Evolutionary conservation across 1,140 invertebrate species (phyloP).

Genomic region (Sitophilus oryzae): DNA sequence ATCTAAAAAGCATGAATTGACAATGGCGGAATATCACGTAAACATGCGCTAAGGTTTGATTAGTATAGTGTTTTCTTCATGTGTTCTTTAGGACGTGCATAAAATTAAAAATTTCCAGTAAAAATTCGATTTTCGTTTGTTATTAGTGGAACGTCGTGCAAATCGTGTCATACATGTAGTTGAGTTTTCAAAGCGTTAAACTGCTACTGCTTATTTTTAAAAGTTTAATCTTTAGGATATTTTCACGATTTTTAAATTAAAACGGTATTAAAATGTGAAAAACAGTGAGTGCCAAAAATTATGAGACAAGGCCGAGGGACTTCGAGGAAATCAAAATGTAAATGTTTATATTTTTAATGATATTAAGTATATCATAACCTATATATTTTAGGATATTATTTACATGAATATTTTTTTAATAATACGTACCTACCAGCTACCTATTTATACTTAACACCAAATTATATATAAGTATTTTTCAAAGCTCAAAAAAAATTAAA

Average conservation of each 20-base stretch:
- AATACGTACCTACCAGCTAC: no score
- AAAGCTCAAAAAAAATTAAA: no score
- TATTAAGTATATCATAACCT: not conserved
- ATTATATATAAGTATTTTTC: not conserved
- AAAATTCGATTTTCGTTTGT: not conserved
- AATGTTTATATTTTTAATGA: constrained; percentile 20
- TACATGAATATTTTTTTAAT: constrained; percentile 10
- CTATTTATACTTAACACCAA: no score
- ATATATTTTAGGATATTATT: constrained; percentile 1
- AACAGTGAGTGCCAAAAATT: constrained; percentile 16
- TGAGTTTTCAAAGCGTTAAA: no score
- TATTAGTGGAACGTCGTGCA: constrained; percentile 4
- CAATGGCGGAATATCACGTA: constrained; percentile 38
- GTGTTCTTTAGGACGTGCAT: constrained; percentile 44
- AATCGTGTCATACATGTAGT: no score
- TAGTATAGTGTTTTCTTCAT: constrained; percentile 48
- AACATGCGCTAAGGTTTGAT: constrained; percentile 37
- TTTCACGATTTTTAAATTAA: not conserved
- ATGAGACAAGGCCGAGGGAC: constrained; percentile 51
- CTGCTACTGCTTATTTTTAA: no score
- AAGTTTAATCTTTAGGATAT: not conserved
- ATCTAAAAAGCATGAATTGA: constrained; percentile 26
- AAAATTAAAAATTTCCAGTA: constrained; percentile 22
- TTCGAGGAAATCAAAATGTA: constrained; percentile 50
- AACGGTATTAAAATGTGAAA: constrained; percentile 2